Conservation (phyloP, 1,140 invertebrate genomes). For the Drosophila jambulina region DNA sequence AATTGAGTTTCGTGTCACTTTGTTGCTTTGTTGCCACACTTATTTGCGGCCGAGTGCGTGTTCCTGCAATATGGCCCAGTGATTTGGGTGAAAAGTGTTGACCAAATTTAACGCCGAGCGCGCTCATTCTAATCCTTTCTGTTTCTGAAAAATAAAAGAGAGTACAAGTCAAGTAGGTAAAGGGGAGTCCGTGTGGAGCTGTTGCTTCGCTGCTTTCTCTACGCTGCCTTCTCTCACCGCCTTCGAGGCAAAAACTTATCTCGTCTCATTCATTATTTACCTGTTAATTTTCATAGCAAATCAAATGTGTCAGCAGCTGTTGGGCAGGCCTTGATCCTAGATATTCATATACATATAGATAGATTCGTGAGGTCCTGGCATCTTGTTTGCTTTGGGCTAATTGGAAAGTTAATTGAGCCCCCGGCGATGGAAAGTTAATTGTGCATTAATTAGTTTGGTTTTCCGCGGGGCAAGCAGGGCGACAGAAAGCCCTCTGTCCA, state of each 20-base stretch:
- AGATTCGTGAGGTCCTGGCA: conserved; percentile 19
- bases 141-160: not conserved
- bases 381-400: conserved; percentile 41
- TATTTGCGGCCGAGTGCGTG: conserved; percentile 29
- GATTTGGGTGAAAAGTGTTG: conserved; percentile 48
- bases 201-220: conserved; percentile 45
- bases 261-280: conserved; percentile 38
- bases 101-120: conserved; percentile 18
- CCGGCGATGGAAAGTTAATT: conserved; percentile 28
- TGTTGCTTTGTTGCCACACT: conserved; percentile 18
- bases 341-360: conserved; percentile 4
- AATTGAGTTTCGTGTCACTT: conserved; percentile 48
- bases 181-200: conserved; percentile 36
- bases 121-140: conserved; percentile 23
- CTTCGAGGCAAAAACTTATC: conserved; percentile 31
- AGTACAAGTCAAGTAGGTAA: conserved; percentile 32
- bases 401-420: conserved; percentile 45
- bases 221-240: not conserved
- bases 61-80: conserved; percentile 55
- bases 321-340: conserved; percentile 22
- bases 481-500: not conserved
- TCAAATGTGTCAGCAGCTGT: conserved; percentile 48
- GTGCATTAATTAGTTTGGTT: conserved; percentile 32
- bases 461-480: not conserved
- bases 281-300: conserved; percentile 51